Evolutionary conservation across 2,113 vertebrate genomes (phyloP), one percentile per base, ranked within the genome.

Genomic region (Meriones unguiculatus): DNA sequence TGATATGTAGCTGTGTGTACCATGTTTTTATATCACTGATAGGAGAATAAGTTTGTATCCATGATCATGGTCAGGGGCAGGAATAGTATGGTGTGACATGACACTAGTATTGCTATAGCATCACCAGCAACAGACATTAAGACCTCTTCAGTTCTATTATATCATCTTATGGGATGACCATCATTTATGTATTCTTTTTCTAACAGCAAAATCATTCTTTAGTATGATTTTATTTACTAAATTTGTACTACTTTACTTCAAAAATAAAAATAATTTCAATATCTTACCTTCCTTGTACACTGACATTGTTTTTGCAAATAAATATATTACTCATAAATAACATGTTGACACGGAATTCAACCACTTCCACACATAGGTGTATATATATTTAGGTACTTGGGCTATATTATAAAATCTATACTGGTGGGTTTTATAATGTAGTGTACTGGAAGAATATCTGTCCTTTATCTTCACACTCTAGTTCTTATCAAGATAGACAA

Each of bases 291-390:
- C 32, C 38, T 84, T 75, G 11, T 69, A 93, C 2, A 54, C 20
- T 78, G 22, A 70, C 9, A 87, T n/a, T 62, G 24, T 46, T 75
- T 72, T 52, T 84, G 5, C 10, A 88, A 62, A 78, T 80, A 57
- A 78, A 25, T 15, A 8, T 25, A 9, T 76, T 69, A 50, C 12
- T 64, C 7, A 54, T 30, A 80, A 41, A 54, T n/a, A 75, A n/a
- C 20, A 69, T 20, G 69, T 73, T 59, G 70, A 64, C 5, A 84
- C 6, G n/a, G 10, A 25, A 91, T 22, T 70, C n/a, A 72, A 46
- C 3, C 50, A 52, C 24, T 18, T n/a, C 30, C 1, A 25, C 2
- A n/a, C 1, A 35, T 38, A 46, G 4, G 6, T 7, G 7, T 75
- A 25, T 12, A 46, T 62, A 62, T 7, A 7, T 24, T 69, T 70